Evolutionary conservation across 2,797 vertebrate genomes (phyloP).

Genomic region (Salarias fasciatus): DNA sequence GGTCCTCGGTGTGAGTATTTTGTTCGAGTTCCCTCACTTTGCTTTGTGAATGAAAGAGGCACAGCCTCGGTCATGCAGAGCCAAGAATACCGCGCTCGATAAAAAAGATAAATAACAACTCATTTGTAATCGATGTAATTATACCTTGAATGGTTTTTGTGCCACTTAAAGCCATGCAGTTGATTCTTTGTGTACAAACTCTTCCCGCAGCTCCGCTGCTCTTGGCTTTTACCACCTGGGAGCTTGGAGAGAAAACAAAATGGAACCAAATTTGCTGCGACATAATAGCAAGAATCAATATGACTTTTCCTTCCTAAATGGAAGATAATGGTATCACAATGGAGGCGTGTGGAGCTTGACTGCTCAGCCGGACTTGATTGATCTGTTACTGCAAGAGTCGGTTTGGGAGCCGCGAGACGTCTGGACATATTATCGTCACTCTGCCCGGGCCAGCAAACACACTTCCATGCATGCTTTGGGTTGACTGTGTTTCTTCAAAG

Average conservation of each 20-base stretch:
- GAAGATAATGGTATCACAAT: slow-evolving; percentile 77
- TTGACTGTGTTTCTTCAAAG: slow-evolving; percentile 38
- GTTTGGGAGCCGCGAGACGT: slow-evolving; percentile 73
- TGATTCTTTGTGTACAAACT: slow-evolving; percentile 10
- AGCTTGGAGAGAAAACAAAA: slow-evolving; percentile 48
- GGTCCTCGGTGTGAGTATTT: slow-evolving; percentile 23
- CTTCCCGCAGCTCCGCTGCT: slow-evolving; percentile 3
- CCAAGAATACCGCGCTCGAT: neutral
- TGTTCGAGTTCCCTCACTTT: slow-evolving; percentile 19
- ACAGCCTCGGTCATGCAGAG: neutral
- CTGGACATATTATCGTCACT: slow-evolving; percentile 75
- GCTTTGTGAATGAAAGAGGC: slow-evolving; percentile 13
- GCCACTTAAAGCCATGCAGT: slow-evolving; percentile 16
- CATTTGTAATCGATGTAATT: slow-evolving; percentile 19
- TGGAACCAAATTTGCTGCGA: slow-evolving; percentile 58
- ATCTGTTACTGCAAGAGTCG: slow-evolving; percentile 83
- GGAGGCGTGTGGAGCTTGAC: slow-evolving; percentile 72
- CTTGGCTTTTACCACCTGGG: slow-evolving; percentile 22
- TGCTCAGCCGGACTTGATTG: slow-evolving; percentile 75
- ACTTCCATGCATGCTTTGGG: slow-evolving; percentile 13
- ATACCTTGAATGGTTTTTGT: slow-evolving; percentile 7
- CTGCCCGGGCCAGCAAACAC: slow-evolving; percentile 27
- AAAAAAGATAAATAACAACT: slow-evolving; percentile 11
- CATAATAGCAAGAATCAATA: slow-evolving; percentile 74
- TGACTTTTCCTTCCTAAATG: slow-evolving; percentile 75